phyloP scores from a whole-genome alignment of 2,797 vertebrate genomes.

The Morelia viridis region DNA sequence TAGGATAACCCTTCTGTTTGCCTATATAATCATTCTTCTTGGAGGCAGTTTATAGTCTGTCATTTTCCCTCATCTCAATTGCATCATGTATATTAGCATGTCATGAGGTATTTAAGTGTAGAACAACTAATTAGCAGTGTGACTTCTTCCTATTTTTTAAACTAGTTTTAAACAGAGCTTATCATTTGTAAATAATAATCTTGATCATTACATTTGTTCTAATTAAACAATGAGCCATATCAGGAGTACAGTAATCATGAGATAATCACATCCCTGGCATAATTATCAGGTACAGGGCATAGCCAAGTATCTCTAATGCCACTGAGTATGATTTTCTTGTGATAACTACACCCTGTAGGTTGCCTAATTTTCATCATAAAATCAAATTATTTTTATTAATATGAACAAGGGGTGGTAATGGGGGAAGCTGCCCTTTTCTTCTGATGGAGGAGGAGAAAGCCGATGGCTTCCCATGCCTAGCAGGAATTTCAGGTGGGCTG shows the following conservation, averaged over 20 bases:
- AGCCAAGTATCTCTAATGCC: conserved; percentile 66
- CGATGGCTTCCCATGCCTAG: conserved; percentile 19
- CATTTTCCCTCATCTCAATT: not conserved
- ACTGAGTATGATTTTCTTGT: conserved; percentile 64
- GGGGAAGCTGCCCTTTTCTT: conserved; percentile 18
- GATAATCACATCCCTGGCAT: conserved; percentile 69
- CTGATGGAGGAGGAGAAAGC: conserved; percentile 5
- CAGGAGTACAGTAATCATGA: conserved; percentile 65
- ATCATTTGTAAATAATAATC: conserved; percentile 70
- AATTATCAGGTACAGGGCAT: conserved; percentile 66
- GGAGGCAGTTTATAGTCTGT: conserved; percentile 15
- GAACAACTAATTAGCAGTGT: conserved; percentile 25
- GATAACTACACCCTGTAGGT: conserved; percentile 59
- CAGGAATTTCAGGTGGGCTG: not conserved
- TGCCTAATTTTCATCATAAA: conserved; percentile 65
- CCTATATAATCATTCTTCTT: conserved; percentile 39
- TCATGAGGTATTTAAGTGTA: conserved; percentile 20
- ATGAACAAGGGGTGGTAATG: conserved; percentile 28
- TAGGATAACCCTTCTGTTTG: conserved; percentile 56
- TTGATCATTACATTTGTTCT: conserved; percentile 69
- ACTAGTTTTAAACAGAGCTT: conserved; percentile 58
- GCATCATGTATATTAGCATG: conserved; percentile 19
- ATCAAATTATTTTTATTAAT: conserved; percentile 57
- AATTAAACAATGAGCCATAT: conserved; percentile 75
- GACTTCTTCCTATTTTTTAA: conserved; percentile 50